Conservation (phyloP, 2,888 invertebrate species). For the Formica aserva region DNA sequence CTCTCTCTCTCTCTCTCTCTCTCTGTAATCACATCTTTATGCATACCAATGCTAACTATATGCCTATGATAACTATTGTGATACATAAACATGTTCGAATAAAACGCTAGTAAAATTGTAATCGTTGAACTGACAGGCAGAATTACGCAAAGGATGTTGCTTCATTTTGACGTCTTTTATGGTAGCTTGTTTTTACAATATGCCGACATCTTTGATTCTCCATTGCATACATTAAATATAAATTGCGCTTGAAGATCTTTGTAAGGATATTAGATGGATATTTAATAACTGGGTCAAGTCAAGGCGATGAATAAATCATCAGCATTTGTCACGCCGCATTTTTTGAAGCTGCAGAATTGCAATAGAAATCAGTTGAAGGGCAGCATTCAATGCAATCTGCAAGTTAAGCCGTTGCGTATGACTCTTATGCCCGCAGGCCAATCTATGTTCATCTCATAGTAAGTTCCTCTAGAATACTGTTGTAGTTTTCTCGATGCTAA, state of each 20-base stretch:
- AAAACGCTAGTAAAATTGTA: not conserved
- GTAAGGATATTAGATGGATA: constrained; percentile 8
- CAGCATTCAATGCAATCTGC: constrained; percentile 1
- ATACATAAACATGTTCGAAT: not conserved
- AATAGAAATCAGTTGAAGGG: constrained; percentile 50
- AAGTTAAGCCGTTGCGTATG: not conserved
- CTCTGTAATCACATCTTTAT: not conserved
- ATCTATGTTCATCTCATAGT: not conserved
- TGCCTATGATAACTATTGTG: not conserved
- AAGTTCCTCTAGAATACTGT: not conserved
- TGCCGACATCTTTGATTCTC: constrained; percentile 25
- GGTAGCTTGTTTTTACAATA: constrained; percentile 30
- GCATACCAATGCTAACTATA: not conserved
- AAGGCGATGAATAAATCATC: constrained; percentile 66
- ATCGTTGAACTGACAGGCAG: not conserved
- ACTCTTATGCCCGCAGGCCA: not conserved
- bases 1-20: no score
- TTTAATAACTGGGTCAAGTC: constrained; percentile 62
- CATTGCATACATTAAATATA: constrained; percentile 34
- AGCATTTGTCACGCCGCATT: not conserved
- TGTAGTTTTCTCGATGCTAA: not conserved
- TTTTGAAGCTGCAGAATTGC: constrained; percentile 7
- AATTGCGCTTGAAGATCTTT: constrained; percentile 50
- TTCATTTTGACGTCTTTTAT: not conserved
- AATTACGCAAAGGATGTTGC: constrained; percentile 20